Conservation (phyloP, 2,888 invertebrate species). For the Spialia ferax region DNA sequence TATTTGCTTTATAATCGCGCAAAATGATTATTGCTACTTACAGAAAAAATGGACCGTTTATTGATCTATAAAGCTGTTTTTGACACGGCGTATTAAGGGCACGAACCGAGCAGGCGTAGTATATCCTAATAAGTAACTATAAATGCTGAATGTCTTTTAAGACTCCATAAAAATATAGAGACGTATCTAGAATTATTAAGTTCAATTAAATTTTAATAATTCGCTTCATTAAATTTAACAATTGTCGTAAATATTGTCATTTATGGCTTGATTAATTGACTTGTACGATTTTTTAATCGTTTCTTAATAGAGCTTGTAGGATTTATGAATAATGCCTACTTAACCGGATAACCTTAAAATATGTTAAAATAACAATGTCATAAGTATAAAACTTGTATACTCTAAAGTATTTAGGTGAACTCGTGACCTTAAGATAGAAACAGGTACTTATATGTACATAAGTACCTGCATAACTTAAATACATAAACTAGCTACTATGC, state of each 20-base stretch:
- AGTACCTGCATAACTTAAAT: background rate
- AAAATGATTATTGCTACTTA: slow-evolving; percentile 45
- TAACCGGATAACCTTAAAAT: slow-evolving; percentile 23
- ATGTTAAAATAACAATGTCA: slow-evolving; percentile 23
- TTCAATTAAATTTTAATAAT: slow-evolving; percentile 29
- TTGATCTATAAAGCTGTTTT: slow-evolving; percentile 20
- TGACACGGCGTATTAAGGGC: background rate
- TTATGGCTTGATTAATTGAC: slow-evolving; percentile 4
- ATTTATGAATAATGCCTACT: background rate
- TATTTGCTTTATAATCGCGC: slow-evolving; percentile 45
- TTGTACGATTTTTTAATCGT: too few species aligned
- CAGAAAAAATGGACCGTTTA: slow-evolving; percentile 25
- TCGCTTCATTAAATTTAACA: slow-evolving; percentile 17
- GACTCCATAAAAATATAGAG: too few species aligned
- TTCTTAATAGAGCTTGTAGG: background rate
- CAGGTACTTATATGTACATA: background rate
- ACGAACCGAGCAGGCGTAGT: background rate
- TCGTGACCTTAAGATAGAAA: slow-evolving; percentile 8
- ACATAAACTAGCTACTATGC: background rate
- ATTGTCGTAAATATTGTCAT: slow-evolving; percentile 12
- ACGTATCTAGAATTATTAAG: slow-evolving; percentile 14
- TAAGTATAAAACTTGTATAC: background rate
- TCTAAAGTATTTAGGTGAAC: slow-evolving; percentile 31
- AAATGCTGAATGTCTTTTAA: too few species aligned
- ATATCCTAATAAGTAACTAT: slow-evolving; percentile 9